Base-by-base conservation (phyloP, 2,888 invertebrate species). In the Fragum fragum region DNA sequence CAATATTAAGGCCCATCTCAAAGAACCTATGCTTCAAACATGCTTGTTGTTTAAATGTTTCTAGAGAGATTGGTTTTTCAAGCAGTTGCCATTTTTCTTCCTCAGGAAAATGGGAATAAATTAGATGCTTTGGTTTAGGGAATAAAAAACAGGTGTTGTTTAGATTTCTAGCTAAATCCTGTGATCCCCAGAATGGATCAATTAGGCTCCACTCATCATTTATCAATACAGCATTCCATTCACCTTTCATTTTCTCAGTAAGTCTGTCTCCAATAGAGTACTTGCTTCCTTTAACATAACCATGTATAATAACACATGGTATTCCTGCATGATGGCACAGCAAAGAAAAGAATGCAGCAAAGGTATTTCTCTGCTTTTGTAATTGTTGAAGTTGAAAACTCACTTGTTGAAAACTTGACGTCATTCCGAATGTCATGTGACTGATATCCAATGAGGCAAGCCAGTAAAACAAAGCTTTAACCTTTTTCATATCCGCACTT, bases 21-120 rank as follows among this genome's bases (percentile, higher is more conserved):
- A 90, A 92, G 83, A 90, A 93, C 23, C 91, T 73, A 32, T 91
- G 91, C 63, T 91, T 90, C 36, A 91, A 69, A 74, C 89, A 91
- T 18, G 90, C 91, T 61, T 87, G 87, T 29, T 81, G 76, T 71
- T 90, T 87, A 70, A 92, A 93, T 47, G 85, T 76, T 16, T 87
- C 81, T 14, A 83, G 21, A 6, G 87, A 81, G 6, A 90, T 80
- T 1, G 91, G 90, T 9, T 80, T 59, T 16, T 82, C 74, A 29
- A 91, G 71, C 16, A 93, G 81, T 76, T 93, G 93, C 92, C 93
- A 93, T 32, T 86, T 80, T 18, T 72, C 42, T 18, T 81, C 79
- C 32, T 88, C 85, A 1, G 93, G 92, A 39, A 89, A 86, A 73
- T 93, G 93, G 0, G 91, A 90, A 47, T 86, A 86, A 14, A 88